Evolutionary conservation across 2,113 vertebrate species (phyloP), one percentile per base, ranked within the genome.

Genomic region (Trachemys scripta): DNA sequence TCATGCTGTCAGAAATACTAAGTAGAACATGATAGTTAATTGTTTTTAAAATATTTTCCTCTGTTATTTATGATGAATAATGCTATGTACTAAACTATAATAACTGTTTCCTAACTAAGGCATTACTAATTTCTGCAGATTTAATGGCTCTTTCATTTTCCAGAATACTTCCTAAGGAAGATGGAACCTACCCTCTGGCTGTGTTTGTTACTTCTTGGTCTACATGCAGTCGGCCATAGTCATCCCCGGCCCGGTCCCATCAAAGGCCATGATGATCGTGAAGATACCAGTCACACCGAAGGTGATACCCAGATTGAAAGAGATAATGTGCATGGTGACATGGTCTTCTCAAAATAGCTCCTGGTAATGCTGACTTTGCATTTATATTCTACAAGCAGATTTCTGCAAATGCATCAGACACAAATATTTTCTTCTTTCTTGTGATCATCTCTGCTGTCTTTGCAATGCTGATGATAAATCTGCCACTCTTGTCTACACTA

Each of bases 401-500:
- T 72, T 72, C 19, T 72, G 65, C 35, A n/a, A 72, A 72, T 72
- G 14, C 16, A 72, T 72, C n/a, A n/a, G 65, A 16, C 45, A 90
- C 69, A 85, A 99, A 99, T 95, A 97, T 99, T 94, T 98, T 99
- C 97, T 98, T 97, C 90, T 99, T 98, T 0, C 98, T 99, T 0
- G 45, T 98, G 84, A 98, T 98, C 94, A 97, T 99, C 11, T 89
- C 98, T 50, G 90, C 97, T 0, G 98, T 97, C 89, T 95, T 99
- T 24, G 97, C 98, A 25, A 88, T 98, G 97, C 85, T 99, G 17
- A 97, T 1, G 95, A 98, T 72, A 96, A 96, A 5, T 98, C 93
- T 1, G 92, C 96, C 8, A 99, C 98, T 56, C 98, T 96, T 57
- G 56, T 57, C 10, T 57, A 57, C 56, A 57, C 10, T 54, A 54